phyloP scores from a whole-genome alignment of 2,888 invertebrate species.

The Sturmia bella region DNA sequence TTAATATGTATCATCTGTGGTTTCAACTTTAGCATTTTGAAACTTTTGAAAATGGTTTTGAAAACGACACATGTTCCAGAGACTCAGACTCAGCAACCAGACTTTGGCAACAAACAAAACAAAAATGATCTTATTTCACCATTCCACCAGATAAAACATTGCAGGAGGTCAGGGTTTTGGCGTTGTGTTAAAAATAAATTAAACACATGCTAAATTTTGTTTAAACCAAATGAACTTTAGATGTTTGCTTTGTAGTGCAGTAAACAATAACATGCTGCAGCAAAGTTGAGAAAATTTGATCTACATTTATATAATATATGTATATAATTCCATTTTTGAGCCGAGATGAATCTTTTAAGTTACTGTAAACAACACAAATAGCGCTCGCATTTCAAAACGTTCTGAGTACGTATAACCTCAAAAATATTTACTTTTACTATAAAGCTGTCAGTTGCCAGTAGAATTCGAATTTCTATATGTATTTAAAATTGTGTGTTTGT shows the following conservation, averaged over 20 bases:
- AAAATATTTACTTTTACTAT: too few relatives aligned
- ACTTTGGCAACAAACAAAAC: conserved; percentile 40
- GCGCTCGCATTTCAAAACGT: too few relatives aligned
- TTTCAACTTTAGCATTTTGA: conserved; percentile 13
- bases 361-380: too few relatives aligned
- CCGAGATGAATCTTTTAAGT: too few relatives aligned
- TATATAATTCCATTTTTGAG: too few relatives aligned
- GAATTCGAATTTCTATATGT: too few relatives aligned
- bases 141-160: conserved; percentile 57
- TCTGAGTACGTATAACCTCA: too few relatives aligned
- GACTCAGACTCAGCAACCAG: conserved; percentile 8
- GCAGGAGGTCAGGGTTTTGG: conserved; percentile 70
- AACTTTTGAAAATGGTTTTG: conserved; percentile 7
- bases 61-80: conserved; percentile 45
- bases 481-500: too few relatives aligned
- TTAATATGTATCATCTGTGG: conserved; percentile 20
- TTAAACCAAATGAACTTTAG: conserved; percentile 25
- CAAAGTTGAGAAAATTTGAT: too few relatives aligned
- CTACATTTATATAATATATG: too few relatives aligned
- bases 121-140: background rate
- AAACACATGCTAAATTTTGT: conserved; percentile 53
- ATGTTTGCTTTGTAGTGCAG: background rate
- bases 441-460: too few relatives aligned
- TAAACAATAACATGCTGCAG: too few relatives aligned
- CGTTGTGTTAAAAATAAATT: conserved; percentile 5